Base-by-base conservation (phyloP, 2,888 invertebrate genomes). In the Mimas tiliae region DNA sequence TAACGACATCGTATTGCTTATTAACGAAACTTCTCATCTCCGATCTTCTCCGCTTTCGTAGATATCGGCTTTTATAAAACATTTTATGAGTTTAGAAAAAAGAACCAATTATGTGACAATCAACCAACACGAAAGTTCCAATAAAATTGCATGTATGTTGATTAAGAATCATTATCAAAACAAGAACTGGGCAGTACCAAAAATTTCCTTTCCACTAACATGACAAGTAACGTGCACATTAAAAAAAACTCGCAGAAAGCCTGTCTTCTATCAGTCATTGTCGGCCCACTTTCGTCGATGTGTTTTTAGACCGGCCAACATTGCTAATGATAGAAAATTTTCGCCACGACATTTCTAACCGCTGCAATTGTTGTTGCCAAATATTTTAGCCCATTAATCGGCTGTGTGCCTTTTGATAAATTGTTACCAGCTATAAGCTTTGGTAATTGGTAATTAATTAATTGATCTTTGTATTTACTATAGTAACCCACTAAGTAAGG, bases 211-310 rank as follows among this genome's bases (percentile, higher is more conserved):
- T 42, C 9, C 11, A 9, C 52, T 14, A 6, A 42, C 38, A 58
- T 19, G 38, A 19, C 42, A 42, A 42, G 58, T 19, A 42, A 58
- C 58, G 11, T 42, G 19, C 73, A 69, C 67, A 67, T 71, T 42
- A 42, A 42, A 72, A 72, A 79, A 74, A 75, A 27, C 27, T 74
- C 75, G 70, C 70, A 70, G 78, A 78, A 72, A 76, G 78, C 77
- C 73, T 78, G 75, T 81, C 78, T 71, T 78, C 81, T 80, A 85
- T 86, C 86, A 82, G 81, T 86, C 85, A 83, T 82, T 79, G 82
- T 79, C 84, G 81, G 81, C 87, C 87, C 70, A 86, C 81, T 84
- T 88, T 82, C 76, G 69, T 75, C 70, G 72, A 69, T 76, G 76
- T 80, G 72, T 76, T 75, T 77, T 79, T 74, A 72, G 75, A 75